Evolutionary conservation across 2,113 vertebrate genomes (phyloP).

Genomic region (Mugil cephalus): DNA sequence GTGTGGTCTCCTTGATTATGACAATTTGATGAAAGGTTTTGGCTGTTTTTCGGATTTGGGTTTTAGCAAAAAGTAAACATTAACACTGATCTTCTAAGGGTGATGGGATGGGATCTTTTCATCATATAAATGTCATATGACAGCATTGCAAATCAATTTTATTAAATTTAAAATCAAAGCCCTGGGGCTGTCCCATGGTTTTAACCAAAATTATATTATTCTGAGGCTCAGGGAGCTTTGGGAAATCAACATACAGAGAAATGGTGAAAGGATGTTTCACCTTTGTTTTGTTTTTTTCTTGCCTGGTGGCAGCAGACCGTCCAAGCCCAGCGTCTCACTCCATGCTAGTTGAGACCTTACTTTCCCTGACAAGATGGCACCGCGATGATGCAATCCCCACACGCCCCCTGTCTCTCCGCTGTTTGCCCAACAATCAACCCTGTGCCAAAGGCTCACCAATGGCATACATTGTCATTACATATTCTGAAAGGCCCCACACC

Average conservation of each 20-base stretch:
- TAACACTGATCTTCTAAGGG: neutral
- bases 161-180: neutral
- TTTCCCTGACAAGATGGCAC: constrained; percentile 86
- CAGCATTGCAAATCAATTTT: neutral
- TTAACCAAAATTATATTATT: neutral
- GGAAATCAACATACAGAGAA: neutral
- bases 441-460: constrained; percentile 85
- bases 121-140: neutral
- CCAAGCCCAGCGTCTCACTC: constrained; percentile 38
- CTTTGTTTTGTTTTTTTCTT: constrained; percentile 4
- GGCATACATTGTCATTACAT: constrained; percentile 84
- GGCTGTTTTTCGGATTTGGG: neutral
- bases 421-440: constrained; percentile 90
- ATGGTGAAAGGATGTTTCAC: neutral
- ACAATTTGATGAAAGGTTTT: neutral
- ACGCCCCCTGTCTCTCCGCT: constrained; percentile 73
- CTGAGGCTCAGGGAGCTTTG: neutral
- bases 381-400: constrained; percentile 71
- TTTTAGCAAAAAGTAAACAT: neutral
- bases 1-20: constrained; percentile 12
- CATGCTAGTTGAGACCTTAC: constrained; percentile 89
- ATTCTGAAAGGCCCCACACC: constrained; percentile 76
- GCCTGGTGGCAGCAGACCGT: constrained; percentile 26
- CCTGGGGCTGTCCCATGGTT: neutral
- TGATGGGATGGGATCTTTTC: neutral